Base-by-base conservation (phyloP, 2,888 invertebrate species). In the Physocephala rufipes region DNA sequence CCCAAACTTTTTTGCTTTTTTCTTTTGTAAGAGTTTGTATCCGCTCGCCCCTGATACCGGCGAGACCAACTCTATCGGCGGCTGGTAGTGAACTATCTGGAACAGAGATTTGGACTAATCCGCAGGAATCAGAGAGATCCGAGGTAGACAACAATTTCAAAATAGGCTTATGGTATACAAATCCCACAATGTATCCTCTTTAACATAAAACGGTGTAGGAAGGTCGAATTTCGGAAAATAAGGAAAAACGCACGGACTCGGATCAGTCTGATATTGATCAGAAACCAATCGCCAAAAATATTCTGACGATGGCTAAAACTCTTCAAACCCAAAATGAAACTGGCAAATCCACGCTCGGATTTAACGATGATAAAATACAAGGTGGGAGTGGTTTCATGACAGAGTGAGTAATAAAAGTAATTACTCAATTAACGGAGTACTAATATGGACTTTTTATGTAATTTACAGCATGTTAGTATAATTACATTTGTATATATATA, bases 41-140 rank as follows among this genome's bases (percentile, higher is more conserved):
- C 77, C 90, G 95, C 75, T 94, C 94, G 1, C 95, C 95, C 1
- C 90, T 95, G 79, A 93, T 94, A 81, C 91, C 93, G 51, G 92
- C 93, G 21, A 88, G 93, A 62, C 90, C 94, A 19, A 90, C 92
- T 0, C 90, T 92, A 80, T 91, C 93, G 0, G 84, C 85, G 69
- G 86, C 87, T 1, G 84, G 84, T 12, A 81, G 81, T 62, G 82
- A 80, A 62, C 85, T 83, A 2, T 81, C 82, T 1, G 81, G 81
- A 67, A 84, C 89, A 0, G 90, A 91, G 82, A 90, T 93, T 78
- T 94, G 94, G 94, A 92, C 90, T 65, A 93, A 93, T 85, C 91
- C 92, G 0, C 78, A 79, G 84, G 86, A 72, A 84, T 86, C 74
- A 81, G 86, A 71, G 82, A 85, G 82, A 85, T 86, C 82, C 79